Evolutionary conservation across 1,140 invertebrate species (phyloP), one percentile per base, ranked within the genome.

Genomic region (Hydropsyche tenuis): DNA sequence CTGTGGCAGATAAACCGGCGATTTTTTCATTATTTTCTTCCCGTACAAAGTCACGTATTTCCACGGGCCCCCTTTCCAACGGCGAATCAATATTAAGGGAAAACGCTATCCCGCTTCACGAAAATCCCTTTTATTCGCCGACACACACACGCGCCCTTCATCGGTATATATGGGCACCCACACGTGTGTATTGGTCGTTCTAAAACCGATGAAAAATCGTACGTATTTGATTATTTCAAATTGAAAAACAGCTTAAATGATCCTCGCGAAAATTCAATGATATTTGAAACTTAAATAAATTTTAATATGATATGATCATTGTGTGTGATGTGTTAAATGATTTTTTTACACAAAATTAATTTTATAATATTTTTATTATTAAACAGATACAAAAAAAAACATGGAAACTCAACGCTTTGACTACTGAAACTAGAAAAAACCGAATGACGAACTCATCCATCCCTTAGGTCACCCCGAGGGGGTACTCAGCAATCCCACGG

Each of bases 371-470:
- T 6, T 43, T 6, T 43, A 43, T n/a, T n/a, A n/a, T n/a, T 43
- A 5, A 51, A 51, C 18, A 53, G 22, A 53, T 53, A 42, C 37
- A 68, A 37, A 25, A 70, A 56, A 70, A 68, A 56, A 70, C 22
- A 20, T 56, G 7, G 51, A 14, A n/a, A 23, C 22, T 20, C 42
- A 23, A 22, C 68, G 46, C 56, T 70, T 70, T 70, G 68, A 70
- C 56, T 70, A 42, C 48, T 25, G 48, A 56, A 56, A 70, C 48
- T 18, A 70, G 27, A 42, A 23, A 70, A 27, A 42, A 45, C 23
- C 9, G 23, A 70, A 48, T 70, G 68, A 70, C 30, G 68, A 70
- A 70, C 68, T 70, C 56, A 70, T 56, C 22, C 46, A 7, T 23
- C 20, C 56, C 56, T 22, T 53, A 18, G 48, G 48, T n/a, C 48